Base-by-base conservation (phyloP, 1,140 invertebrate genomes). In the Sesamia nonagrioides region DNA sequence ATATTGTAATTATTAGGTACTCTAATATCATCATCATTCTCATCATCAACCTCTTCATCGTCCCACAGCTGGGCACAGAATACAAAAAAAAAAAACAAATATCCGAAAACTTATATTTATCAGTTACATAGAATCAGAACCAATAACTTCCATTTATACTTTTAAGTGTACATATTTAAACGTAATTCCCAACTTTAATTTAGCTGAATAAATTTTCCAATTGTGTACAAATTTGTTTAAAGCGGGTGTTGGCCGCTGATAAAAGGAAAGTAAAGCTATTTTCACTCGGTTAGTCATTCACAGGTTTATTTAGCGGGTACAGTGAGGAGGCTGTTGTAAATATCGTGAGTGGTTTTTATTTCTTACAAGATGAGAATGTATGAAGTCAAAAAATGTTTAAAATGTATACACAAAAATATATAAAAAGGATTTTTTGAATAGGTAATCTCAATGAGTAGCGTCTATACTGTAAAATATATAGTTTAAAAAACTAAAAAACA, bases 181-280 rank as follows among this genome's bases (percentile, higher is more conserved):
- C 56, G 71, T 76, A 11, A 75, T 77, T 79, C 58, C 6, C 58
- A 27, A 40, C 45, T 82, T 78, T 80, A 79, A 79, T 85, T 82
- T 78, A 35, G 73, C 54, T 66, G 78, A 73, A 79, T 72, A 82
- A 86, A 84, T 84, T 73, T 58, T 73, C 82, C 80, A 72, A 87
- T 86, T 84, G 72, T 63, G 77, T 50, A 81, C 35, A 83, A 86
- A 88, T 88, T 88, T 88, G 86, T 86, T 88, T 88, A 86, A 84
- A 84, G 72, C 79, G 84, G 58, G 81, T 88, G 86, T 58, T 52
- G 60, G 42, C 13, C 33, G 54, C 84, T 77, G 86, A 86, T 88
- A 88, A 88, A 84, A 74, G 78, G 80, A 80, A 68, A 83, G 78
- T 79, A 79, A 79, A 80, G 81, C 73, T 86, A 81, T 82, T 77